Evolutionary conservation across 2,113 vertebrate species (phyloP), one percentile per base, ranked within the genome.

Genomic region (Neotoma lepida): DNA sequence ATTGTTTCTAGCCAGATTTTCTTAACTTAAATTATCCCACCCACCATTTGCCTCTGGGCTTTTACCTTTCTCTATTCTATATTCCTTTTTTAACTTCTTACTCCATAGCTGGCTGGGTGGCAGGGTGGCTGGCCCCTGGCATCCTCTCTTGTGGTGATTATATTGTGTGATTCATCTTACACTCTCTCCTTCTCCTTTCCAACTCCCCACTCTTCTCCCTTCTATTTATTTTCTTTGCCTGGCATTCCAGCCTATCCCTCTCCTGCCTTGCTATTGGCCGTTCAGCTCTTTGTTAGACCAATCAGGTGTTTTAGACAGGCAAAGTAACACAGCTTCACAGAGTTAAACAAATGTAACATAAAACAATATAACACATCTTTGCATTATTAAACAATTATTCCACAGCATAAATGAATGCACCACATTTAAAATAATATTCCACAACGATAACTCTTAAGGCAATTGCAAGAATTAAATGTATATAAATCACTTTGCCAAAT

Each of bases 401-500:
- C 17, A 68, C 14, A n/a, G 35, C 68, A 70, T 70, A 70, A 70
- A 70, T 3, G 1, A 70, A 70, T 70, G 68, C 24, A 70, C n/a
- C 35, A 70, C 66, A 70, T 70, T 66, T 70, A 70, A n/a, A 39
- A 70, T 70, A 70, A 20, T 70, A 70, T 70, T 39, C 17, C 68
- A 70, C 17, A 70, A 70, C 17, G 20, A 70, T n/a, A n/a, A n/a
- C 10, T 73, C 56, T 90, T 91, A 84, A 85, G 73, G 35, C 49
- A 81, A 76, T 85, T 51, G 30, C 56, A 68, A 85, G 56, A 86
- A 70, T 80, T 44, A 58, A 91, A 89, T 66, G 24, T 6, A 9
- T 66, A 14, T 61, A 77, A 94, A 95, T 35, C 51, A 68, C 58
- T 93, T 91, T 81, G 30, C 20, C n/a, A 13, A 90, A 78, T 84